Conservation (phyloP, 2,113 vertebrate species). For the Odontesthes bonariensis region DNA sequence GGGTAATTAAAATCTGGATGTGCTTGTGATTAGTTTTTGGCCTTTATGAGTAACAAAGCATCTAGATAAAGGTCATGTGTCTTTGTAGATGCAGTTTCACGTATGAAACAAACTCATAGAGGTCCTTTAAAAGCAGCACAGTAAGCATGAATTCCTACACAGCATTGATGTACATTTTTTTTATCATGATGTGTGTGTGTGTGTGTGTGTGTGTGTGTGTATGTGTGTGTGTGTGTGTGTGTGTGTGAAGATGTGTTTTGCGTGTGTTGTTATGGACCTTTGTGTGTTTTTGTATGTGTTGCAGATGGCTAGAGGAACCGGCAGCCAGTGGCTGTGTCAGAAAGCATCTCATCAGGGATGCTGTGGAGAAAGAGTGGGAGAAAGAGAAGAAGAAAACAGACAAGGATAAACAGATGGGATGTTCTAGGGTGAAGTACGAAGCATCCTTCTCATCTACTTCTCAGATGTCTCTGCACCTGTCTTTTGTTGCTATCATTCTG, state of each 20-base stretch:
- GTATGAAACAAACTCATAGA: not conserved
- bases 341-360: slow-evolving; percentile 66
- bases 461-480: not conserved
- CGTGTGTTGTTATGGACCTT: slow-evolving; percentile 15
- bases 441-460: slow-evolving; percentile 13
- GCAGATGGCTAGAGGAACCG: slow-evolving; percentile 64
- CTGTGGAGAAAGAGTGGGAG: slow-evolving; percentile 29
- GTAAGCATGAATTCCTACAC: not conserved
- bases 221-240: slow-evolving; percentile 2
- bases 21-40: not conserved
- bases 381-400: slow-evolving; percentile 38
- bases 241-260: slow-evolving; percentile 1
- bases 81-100: not conserved
- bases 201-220: slow-evolving; percentile 9
- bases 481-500: slow-evolving; percentile 6
- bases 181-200: not conserved
- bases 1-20: too few species aligned
- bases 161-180: not conserved
- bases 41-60: not conserved
- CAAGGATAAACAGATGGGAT: slow-evolving; percentile 24
- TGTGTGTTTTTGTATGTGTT: slow-evolving; percentile 32
- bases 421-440: not conserved
- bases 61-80: not conserved
- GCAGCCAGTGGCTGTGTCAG: slow-evolving; percentile 72
- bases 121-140: not conserved